phyloP scores from a whole-genome alignment of 1,140 invertebrate genomes.

The Ceratosolen fusciceps region DNA sequence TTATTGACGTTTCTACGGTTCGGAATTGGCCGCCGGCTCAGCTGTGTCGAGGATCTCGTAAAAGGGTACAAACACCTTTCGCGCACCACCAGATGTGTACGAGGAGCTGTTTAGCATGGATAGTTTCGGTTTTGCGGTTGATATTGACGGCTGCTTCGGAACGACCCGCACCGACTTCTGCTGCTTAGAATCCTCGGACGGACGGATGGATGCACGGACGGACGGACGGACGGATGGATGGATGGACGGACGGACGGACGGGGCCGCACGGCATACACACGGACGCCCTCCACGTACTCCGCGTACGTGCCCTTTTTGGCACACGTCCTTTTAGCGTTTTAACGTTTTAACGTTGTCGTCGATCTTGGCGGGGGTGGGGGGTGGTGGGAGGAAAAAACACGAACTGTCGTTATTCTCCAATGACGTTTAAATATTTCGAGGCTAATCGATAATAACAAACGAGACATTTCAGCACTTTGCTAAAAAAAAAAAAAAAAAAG shows the following conservation, averaged over 20 bases:
- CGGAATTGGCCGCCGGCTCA: not conserved
- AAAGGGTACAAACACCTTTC: slow-evolving; percentile 9
- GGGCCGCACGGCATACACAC: no score
- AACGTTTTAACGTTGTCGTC: no score
- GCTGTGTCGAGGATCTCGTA: not conserved
- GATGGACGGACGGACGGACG: no score
- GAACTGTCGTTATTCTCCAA: no score
- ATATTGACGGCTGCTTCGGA: not conserved
- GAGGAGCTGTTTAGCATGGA: not conserved
- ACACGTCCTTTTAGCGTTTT: no score
- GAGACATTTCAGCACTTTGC: not conserved
- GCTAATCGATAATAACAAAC: not conserved
- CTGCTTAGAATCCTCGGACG: not conserved
- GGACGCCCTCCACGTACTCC: no score
- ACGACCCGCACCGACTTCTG: not conserved
- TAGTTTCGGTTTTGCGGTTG: slow-evolving; percentile 3
- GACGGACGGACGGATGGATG: no score
- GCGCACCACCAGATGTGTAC: not conserved
- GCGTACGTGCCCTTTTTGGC: no score
- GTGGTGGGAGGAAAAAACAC: no score
- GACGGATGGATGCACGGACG: no score
- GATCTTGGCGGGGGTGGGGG: no score
- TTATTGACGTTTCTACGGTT: not conserved
- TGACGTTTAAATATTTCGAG: not conserved
- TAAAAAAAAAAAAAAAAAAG: not conserved